Conservation (phyloP, 2,113 vertebrate species). For the Actinemys pallida region DNA sequence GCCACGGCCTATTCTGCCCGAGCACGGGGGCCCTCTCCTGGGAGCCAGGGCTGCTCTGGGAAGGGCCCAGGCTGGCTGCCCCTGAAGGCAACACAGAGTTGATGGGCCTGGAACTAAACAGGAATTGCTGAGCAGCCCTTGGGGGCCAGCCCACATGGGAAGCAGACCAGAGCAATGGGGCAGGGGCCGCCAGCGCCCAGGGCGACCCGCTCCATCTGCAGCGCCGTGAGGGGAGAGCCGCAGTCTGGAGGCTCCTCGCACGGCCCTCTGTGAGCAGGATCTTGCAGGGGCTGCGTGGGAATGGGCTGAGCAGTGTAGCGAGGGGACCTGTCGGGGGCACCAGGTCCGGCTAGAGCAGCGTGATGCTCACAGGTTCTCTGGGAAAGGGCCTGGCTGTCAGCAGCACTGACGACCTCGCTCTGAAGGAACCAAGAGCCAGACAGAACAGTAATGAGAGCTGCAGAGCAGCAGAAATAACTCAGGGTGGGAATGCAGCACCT, state of each 20-base stretch:
- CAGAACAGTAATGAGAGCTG: constrained; percentile 55
- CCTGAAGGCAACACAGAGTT: fast-evolving
- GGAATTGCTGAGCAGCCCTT: no score
- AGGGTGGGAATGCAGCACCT: constrained; percentile 62
- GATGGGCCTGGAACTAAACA: no score
- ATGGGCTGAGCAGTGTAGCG: fast-evolving
- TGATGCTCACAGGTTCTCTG: not conserved
- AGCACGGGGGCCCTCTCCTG: fast-evolving
- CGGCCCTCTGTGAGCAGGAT: not conserved
- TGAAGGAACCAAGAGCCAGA: constrained; percentile 34
- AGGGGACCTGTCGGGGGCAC: fast-evolving
- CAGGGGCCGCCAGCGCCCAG: no score
- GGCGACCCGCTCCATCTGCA: no score
- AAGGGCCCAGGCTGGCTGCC: not conserved
- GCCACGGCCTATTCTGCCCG: fast-evolving
- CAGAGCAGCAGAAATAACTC: constrained; percentile 76
- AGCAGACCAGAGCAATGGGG: no score
- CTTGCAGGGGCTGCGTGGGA: fast-evolving
- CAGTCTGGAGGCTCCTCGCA: fast-evolving
- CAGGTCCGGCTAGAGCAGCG: fast-evolving
- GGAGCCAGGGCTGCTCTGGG: fast-evolving
- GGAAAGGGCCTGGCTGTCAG: not conserved
- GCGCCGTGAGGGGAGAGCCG: no score
- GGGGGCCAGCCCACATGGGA: not conserved
- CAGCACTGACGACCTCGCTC: constrained; percentile 44